Percentiles rank a stretch among this genome's conserved stretches.
phyloP scores from a whole-genome alignment of 2,888 invertebrate genomes.

The Euplagia quadripunctaria region DNA sequence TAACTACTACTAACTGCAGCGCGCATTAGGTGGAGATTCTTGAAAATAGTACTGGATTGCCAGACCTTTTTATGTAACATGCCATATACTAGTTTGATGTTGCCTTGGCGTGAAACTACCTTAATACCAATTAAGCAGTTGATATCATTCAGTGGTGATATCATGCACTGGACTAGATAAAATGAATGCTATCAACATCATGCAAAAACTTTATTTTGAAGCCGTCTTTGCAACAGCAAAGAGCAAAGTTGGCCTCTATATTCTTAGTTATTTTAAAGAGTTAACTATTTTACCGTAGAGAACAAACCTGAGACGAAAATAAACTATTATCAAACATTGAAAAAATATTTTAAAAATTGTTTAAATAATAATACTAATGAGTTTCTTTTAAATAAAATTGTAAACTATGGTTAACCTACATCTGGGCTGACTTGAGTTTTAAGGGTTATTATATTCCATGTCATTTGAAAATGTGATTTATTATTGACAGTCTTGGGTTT shows the following conservation, averaged over 20 bases:
- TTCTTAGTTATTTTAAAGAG: constrained; percentile 49
- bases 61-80: background rate
- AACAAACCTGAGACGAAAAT: constrained; percentile 61
- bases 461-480: constrained; percentile 4
- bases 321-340: background rate
- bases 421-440: background rate
- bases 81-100: background rate
- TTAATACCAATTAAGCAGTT: constrained; percentile 10
- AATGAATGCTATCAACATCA: constrained; percentile 10
- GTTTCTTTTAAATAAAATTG: background rate
- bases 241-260: constrained; percentile 61
- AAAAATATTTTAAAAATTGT: background rate
- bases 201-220: constrained; percentile 45
- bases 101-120: constrained; percentile 8
- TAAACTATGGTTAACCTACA: background rate
- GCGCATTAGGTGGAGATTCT: background rate
- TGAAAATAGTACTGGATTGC: background rate
- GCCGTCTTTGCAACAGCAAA: constrained; percentile 57
- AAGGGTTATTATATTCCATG: background rate
- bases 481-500: constrained; percentile 67
- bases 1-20: no score
- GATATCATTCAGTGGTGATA: constrained; percentile 29
- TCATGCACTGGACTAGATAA: constrained; percentile 1
- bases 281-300: constrained; percentile 38
- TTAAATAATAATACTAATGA: background rate